Conservation (phyloP, 1,140 invertebrate genomes). For the Drosophila jambulina region DNA sequence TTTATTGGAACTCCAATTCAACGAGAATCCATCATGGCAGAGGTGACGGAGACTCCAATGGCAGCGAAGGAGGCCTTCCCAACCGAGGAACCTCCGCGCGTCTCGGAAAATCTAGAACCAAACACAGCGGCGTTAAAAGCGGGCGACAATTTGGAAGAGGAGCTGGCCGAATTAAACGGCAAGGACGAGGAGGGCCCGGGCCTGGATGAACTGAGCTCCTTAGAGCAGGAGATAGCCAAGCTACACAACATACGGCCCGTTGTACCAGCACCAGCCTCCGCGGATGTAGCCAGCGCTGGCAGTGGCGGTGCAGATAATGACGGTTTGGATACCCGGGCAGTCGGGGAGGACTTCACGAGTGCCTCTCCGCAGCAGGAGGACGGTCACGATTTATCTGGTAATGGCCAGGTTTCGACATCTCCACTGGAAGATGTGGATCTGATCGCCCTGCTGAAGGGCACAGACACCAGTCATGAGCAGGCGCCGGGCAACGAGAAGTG, state of each 20-base stretch:
- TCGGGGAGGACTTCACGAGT: slow-evolving; percentile 1
- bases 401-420: slow-evolving; percentile 17
- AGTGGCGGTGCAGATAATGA: slow-evolving; percentile 22
- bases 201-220: slow-evolving; percentile 71
- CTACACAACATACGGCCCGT: slow-evolving; percentile 61
- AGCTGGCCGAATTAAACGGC: slow-evolving; percentile 37
- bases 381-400: background rate
- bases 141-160: slow-evolving; percentile 34
- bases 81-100: slow-evolving; percentile 3
- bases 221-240: slow-evolving; percentile 80
- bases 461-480: slow-evolving; percentile 45
- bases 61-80: slow-evolving; percentile 7
- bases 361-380: slow-evolving; percentile 15
- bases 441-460: slow-evolving; percentile 77
- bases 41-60: slow-evolving; percentile 22
- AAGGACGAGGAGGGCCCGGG: slow-evolving; percentile 11
- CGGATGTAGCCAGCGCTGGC: background rate
- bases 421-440: slow-evolving; percentile 75
- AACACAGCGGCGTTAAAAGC: slow-evolving; percentile 42
- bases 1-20: background rate
- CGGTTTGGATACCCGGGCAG: background rate
- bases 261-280: slow-evolving; percentile 1
- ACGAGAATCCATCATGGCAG: slow-evolving; percentile 42
- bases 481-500: slow-evolving; percentile 6
- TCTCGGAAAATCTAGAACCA: slow-evolving; percentile 16